Base-by-base conservation (phyloP, 2,797 vertebrate genomes). In the Ctenopoma multispine region DNA sequence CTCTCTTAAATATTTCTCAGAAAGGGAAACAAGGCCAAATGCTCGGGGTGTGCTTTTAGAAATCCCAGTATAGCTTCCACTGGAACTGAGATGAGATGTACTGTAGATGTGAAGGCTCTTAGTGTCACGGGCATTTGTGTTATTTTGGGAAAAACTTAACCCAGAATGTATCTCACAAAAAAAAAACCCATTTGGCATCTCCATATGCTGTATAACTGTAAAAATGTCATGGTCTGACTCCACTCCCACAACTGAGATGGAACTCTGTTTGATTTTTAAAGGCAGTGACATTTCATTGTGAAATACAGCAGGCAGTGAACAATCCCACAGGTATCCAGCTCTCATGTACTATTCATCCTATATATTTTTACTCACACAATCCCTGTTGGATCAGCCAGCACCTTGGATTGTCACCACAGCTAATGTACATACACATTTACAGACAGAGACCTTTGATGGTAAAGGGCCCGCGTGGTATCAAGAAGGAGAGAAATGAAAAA, bases 341-440 rank as follows among this genome's bases (percentile, higher is more conserved):
- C 59, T 83, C 57, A 58, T 77, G 43, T 65, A 48, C 48, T 70
- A 75, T 84, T 79, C 38, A 80, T 69, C 38, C 56, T 56, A n/a
- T 73, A 38, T 57, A 55, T 71, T 41, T 75, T 66, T 40, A 18
- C 36, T 50, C 21, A 57, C 21, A 58, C 44, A 18, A 10, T 60
- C 77, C 75, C 66, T 63, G 50, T 41, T 79, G 71, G 64, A 74
- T 80, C 61, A 59, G 24, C 34, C 2, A 2, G 40, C 21, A 20
- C 34, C 54, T 53, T 54, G 64, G 65, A 74, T 74, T 78, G 75
- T 53, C 56, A n/a, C 54, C 38, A 18, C 44, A 7, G 58, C 44
- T 46, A 6, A 13, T 40, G 65, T 41, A 11, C 20, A 20, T 29
- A 15, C 17, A 56, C 47, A 60, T 82, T 72, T 70, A 63, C 56